Evolutionary conservation across 2,888 invertebrate species (phyloP).

Genomic region (Tiliacea citrago): DNA sequence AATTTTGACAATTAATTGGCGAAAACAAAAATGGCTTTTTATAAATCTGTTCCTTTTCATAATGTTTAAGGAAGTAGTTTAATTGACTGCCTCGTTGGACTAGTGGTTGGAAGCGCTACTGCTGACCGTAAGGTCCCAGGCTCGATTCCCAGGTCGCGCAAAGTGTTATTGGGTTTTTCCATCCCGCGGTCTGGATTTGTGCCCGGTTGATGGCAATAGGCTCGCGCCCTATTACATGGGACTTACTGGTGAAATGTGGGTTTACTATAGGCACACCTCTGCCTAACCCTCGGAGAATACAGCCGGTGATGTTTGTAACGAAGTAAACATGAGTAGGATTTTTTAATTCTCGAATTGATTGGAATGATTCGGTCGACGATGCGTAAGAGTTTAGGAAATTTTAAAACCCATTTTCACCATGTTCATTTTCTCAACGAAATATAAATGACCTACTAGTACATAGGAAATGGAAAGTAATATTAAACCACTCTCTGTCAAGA

Average conservation of each 20-base stretch:
- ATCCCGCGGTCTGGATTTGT: background rate
- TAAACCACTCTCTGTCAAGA: slow-evolving; percentile 51
- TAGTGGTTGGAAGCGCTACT: background rate
- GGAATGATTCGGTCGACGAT: background rate
- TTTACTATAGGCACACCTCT: background rate
- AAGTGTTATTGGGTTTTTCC: background rate
- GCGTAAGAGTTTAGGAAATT: background rate
- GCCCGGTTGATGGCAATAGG: background rate
- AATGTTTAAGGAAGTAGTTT: background rate
- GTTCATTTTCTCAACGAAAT: slow-evolving; percentile 7
- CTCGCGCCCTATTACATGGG: background rate
- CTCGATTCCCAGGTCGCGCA: background rate
- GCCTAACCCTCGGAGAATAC: background rate
- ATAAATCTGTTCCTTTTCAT: background rate
- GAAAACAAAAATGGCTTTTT: background rate
- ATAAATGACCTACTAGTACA: slow-evolving; percentile 17
- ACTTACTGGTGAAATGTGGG: background rate
- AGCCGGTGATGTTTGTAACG: background rate
- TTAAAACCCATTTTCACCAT: background rate
- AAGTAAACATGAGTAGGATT: background rate
- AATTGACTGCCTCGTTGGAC: no score
- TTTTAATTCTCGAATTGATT: background rate
- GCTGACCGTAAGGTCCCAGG: background rate
- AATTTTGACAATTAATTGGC: background rate
- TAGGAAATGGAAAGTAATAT: slow-evolving; percentile 26